A percentile compares a stretch with the other conserved stretches of the same genome.
Conservation (phyloP, 2,797 vertebrate species). For the Sebastes paucispinis region DNA sequence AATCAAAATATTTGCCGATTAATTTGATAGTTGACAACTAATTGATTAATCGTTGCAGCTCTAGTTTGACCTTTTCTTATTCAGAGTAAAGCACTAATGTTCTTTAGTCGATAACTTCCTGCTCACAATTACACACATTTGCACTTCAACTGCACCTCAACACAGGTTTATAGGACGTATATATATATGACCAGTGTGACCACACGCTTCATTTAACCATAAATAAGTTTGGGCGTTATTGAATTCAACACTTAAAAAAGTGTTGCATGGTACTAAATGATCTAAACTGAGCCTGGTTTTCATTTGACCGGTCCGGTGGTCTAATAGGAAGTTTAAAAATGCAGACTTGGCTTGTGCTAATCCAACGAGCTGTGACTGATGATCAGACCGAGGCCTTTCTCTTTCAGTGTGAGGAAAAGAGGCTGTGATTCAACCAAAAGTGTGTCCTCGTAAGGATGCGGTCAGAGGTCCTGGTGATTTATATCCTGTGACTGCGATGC, state of each 20-base stretch:
- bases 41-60: too few species aligned
- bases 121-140: neutral
- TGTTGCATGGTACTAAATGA: neutral
- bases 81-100: too few species aligned
- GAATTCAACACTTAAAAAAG: neutral
- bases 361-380: constrained; percentile 32
- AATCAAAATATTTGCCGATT: too few species aligned
- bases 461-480: constrained; percentile 35
- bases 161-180: neutral
- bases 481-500: constrained; percentile 2
- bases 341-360: constrained; percentile 19
- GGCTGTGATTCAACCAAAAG: constrained; percentile 19
- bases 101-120: neutral
- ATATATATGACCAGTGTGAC: neutral
- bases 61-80: neutral
- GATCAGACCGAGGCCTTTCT: constrained; percentile 1
- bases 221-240: neutral
- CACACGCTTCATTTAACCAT: neutral
- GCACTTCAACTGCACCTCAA: neutral
- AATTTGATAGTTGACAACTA: too few species aligned
- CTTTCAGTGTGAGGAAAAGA: constrained; percentile 16
- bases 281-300: neutral
- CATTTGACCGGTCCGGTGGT: neutral
- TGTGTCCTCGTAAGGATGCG: constrained; percentile 22
- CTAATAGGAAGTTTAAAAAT: neutral